phyloP scores from a whole-genome alignment of 2,113 vertebrate genomes.

The Arenaria interpres region DNA sequence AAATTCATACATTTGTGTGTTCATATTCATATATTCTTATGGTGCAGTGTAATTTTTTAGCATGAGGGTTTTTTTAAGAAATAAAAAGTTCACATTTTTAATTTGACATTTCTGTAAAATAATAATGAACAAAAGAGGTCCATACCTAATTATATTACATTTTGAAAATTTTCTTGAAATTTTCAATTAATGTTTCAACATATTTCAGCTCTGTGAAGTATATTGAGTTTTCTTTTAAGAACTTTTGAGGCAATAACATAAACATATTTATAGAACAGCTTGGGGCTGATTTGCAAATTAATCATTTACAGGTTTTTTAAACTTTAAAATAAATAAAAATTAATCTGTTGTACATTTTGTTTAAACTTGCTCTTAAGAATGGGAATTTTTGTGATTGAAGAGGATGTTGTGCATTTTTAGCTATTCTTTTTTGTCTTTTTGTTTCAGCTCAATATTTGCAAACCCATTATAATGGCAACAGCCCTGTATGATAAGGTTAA shows the following conservation, averaged over 20 bases:
- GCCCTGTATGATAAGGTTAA: neutral
- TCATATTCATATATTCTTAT: neutral
- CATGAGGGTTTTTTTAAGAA: fast-evolving
- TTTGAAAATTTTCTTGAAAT: neutral
- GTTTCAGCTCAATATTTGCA: neutral
- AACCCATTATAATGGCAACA: neutral
- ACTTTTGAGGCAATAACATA: neutral
- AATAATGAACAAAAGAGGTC: neutral
- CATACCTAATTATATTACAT: neutral
- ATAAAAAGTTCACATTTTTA: neutral
- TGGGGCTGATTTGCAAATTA: neutral
- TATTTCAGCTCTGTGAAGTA: neutral
- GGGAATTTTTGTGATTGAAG: neutral
- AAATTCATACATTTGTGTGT: neutral
- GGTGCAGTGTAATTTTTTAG: neutral
- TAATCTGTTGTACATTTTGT: neutral
- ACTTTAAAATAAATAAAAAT: neutral
- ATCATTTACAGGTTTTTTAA: neutral
- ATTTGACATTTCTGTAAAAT: neutral
- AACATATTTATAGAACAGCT: neutral
- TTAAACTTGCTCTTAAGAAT: neutral
- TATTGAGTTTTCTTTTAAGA: neutral
- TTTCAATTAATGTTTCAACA: neutral
- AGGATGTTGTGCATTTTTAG: neutral
- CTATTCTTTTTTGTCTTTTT: neutral